Evolutionary conservation across 2,888 invertebrate species (phyloP).

Genomic region (Thysanoteuthis rhombus): DNA sequence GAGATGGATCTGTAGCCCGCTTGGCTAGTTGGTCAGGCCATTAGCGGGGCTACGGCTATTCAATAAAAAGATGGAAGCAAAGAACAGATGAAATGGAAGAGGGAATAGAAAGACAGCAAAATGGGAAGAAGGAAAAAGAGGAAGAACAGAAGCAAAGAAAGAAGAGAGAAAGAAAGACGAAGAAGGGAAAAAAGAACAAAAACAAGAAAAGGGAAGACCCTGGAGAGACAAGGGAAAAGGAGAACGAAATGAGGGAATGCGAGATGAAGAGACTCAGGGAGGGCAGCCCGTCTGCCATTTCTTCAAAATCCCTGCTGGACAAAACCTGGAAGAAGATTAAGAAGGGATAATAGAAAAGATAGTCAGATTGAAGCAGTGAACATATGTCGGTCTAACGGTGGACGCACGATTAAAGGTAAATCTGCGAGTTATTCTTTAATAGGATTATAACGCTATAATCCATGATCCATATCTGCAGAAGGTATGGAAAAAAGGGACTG

Average conservation of each 20-base stretch:
- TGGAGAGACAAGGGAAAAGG: too few species aligned
- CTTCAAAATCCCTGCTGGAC: not conserved
- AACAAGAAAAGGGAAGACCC: too few species aligned
- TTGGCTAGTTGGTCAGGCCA: too few species aligned
- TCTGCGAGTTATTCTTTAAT: not conserved
- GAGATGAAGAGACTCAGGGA: not conserved
- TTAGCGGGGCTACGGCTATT: too few species aligned
- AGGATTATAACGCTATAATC: not conserved
- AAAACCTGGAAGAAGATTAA: not conserved
- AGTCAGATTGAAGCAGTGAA: not conserved
- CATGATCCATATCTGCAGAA: not conserved
- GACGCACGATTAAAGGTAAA: not conserved
- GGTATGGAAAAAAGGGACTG: not conserved
- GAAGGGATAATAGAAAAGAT: not conserved
- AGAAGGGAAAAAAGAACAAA: too few species aligned
- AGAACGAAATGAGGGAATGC: not conserved
- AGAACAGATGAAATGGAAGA: too few species aligned
- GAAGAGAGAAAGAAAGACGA: too few species aligned
- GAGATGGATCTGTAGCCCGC: too few species aligned
- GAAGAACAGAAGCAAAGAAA: too few species aligned
- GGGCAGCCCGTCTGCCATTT: not conserved
- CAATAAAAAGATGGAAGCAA: too few species aligned
- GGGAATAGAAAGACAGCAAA: too few species aligned
- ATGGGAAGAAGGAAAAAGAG: too few species aligned
- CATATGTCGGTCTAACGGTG: not conserved